These are phyloP conservation scores for Ochropleura leucogaster DNA, from an alignment of 2,888 invertebrate species.

Conservation along the genomic window DNA sequence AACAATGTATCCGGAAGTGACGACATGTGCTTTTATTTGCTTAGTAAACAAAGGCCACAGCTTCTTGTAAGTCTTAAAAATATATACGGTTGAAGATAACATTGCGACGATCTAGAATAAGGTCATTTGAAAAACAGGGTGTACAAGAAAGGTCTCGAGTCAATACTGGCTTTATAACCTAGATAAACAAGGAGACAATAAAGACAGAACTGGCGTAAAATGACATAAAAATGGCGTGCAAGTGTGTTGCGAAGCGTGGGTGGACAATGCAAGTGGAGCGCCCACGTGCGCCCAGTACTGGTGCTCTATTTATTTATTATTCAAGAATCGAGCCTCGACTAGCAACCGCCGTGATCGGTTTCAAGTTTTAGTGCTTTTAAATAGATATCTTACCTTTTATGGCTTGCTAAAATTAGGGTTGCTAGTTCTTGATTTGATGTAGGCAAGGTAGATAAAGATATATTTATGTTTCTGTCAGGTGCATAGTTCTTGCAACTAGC, in stretches of 20 bases:
- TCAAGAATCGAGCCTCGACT: constrained; percentile 71
- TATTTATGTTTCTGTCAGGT: not conserved
- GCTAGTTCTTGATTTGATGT: not conserved
- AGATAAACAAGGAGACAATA: constrained; percentile 65
- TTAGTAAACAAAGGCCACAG: constrained; percentile 11
- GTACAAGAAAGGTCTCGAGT: constrained; percentile 38
- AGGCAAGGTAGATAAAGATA: not conserved
- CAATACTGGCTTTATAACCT: constrained; percentile 57
- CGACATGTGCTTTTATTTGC: constrained; percentile 14
- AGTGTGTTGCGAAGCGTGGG: constrained; percentile 64
- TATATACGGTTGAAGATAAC: constrained; percentile 39
- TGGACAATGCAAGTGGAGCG: constrained; percentile 67
- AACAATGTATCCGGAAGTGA: constrained; percentile 3
- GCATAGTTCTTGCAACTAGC: no score
- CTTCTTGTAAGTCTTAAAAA: constrained; percentile 26
- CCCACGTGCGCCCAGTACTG: constrained; percentile 73
- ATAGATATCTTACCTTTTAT: constrained; percentile 1
- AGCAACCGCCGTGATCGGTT: constrained; percentile 67
- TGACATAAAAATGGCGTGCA: constrained; percentile 66
- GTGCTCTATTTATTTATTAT: constrained; percentile 80
- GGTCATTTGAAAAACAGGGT: constrained; percentile 53
- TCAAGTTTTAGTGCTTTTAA: constrained; percentile 57
- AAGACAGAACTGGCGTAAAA: constrained; percentile 63
- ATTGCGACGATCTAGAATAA: constrained; percentile 35
- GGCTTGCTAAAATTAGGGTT: not conserved